Evolutionary conservation across 30 jellyfish, hydroid and myxozoan species (phyloP).

Genomic region (Sanderia malayensis): DNA sequence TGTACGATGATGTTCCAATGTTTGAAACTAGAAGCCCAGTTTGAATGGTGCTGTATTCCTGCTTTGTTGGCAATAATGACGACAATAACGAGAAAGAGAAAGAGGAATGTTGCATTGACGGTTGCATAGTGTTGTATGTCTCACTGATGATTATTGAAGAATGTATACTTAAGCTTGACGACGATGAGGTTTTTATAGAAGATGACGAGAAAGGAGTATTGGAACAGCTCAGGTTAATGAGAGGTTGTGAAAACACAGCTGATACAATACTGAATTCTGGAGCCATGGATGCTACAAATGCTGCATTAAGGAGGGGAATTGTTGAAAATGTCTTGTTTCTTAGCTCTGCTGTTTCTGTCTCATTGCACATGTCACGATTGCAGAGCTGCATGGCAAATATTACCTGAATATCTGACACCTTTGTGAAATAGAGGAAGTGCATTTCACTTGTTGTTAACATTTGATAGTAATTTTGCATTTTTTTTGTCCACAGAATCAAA

Average conservation of each 20-base stretch:
- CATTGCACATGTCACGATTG: constrained; percentile 34
- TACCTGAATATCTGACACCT: constrained; percentile 28
- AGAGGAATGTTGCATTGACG: not conserved
- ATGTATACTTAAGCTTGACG: not conserved
- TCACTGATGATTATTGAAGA: not conserved
- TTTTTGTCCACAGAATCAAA: constrained; percentile 48
- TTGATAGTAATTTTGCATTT: constrained; percentile 23
- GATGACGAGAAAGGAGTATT: constrained; percentile 2
- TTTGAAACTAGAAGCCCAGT: no score
- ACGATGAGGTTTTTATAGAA: not conserved
- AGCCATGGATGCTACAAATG: constrained; percentile 69
- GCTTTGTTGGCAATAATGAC: no score
- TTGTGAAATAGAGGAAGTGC: constrained; percentile 28
- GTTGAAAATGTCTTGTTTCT: constrained; percentile 31
- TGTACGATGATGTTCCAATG: no score
- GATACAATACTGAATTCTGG: constrained; percentile 89
- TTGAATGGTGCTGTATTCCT: no score
- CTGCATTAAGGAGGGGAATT: constrained; percentile 45
- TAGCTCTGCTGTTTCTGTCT: not conserved
- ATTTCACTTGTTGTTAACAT: not conserved
- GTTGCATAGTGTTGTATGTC: not conserved
- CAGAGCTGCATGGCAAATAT: constrained; percentile 33
- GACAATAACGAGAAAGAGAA: not conserved
- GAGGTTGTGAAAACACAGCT: constrained; percentile 16
- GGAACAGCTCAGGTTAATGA: constrained; percentile 20